Evolutionary conservation across 1,140 invertebrate genomes (phyloP), one percentile per base, ranked within the genome.

Genomic region (Heliothis virescens): DNA sequence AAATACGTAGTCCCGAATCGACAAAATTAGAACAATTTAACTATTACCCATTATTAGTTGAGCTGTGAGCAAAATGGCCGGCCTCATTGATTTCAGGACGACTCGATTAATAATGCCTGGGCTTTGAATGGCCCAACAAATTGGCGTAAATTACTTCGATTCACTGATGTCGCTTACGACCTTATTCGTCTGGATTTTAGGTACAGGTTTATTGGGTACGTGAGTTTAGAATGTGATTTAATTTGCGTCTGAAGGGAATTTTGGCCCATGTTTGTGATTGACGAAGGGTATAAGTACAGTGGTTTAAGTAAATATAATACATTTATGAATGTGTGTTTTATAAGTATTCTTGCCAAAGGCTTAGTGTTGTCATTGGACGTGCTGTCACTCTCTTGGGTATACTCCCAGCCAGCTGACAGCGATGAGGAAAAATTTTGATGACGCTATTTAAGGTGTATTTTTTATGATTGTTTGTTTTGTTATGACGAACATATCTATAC

Each of bases 71-170:
- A 41, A 72, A 72, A 72, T 57, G 69, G 69, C n/a, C 69, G 53
- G 26, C 11, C 52, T 72, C 69, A 72, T 72, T 72, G 69, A 57
- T 72, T 62, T 29, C 73, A 75, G 59, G 21, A 47, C 48, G 57
- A 57, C 18, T 3, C n/a, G 47, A 75, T 75, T 75, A 62, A 60
- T 75, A 75, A 75, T 52, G 57, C 11, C 59, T 16, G 5, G 47
- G 53, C 15, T 55, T 57, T 72, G 52, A 72, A 72, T 72, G 69
- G 18, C 53, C 69, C 53, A 47, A 79, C 48, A 79, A 79, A 79
- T 79, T 79, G 50, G 48, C 71, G 69, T 73, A 79, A 79, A 79
- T 79, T 73, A 79, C 69, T 62, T 18, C 69, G 10, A 73, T 79
- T 79, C 57, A 73, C 10, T 60, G 63, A 73, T 63, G 48, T 73